Conservation (phyloP, 1,140 invertebrate genomes). For the Harlomillsia oculata region DNA sequence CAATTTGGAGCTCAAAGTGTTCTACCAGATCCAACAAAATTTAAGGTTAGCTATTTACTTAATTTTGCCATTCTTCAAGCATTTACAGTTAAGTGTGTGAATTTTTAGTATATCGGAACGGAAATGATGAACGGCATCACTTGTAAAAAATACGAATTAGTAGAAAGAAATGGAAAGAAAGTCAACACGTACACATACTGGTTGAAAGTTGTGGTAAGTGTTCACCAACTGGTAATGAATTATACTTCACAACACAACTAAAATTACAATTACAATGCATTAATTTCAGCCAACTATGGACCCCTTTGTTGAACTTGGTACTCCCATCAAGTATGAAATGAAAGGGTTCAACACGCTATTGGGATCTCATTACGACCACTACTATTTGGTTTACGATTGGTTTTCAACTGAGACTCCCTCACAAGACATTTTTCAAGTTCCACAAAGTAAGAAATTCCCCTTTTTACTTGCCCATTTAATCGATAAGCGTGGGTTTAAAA, state of each 20-base stretch:
- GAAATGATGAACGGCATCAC: constrained; percentile 37
- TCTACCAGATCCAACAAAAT: constrained; percentile 68
- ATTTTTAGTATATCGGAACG: constrained; percentile 37
- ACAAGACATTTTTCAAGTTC: constrained; percentile 57
- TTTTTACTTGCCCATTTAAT: no score
- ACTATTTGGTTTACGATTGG: constrained; percentile 72
- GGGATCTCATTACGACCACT: constrained; percentile 93
- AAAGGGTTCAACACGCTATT: constrained; percentile 71
- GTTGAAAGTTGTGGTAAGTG: constrained; percentile 57
- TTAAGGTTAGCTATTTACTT: constrained; percentile 48
- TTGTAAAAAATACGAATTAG: constrained; percentile 63
- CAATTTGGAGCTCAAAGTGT: constrained; percentile 62
- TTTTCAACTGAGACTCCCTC: constrained; percentile 58
- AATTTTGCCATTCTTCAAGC: no score
- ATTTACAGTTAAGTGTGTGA: background rate
- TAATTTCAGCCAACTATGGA: constrained; percentile 20
- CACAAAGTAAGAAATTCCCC: constrained; percentile 48
- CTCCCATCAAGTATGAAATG: constrained; percentile 50
- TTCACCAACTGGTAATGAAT: background rate
- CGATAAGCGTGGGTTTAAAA: no score
- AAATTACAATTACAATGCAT: background rate
- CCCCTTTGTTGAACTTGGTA: constrained; percentile 27
- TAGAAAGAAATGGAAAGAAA: constrained; percentile 60
- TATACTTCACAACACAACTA: no score
- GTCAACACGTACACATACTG: constrained; percentile 78